These are phyloP conservation scores for Sarcophilus harrisii DNA, from an alignment of 2,797 vertebrate species.

Conservation along the genomic window DNA sequence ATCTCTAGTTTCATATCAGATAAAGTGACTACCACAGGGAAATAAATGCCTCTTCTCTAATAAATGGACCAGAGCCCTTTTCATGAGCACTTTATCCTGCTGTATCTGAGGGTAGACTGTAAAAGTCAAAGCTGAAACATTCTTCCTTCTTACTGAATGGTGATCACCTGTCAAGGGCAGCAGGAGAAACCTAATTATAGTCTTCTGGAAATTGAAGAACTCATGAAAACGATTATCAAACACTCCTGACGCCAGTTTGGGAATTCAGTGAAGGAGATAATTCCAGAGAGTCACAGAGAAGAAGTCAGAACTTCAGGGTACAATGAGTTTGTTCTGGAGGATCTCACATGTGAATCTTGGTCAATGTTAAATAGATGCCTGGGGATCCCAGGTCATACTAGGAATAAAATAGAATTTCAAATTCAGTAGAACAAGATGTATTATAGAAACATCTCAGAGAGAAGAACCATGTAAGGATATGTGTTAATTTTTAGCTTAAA, in stretches of 20 bases:
- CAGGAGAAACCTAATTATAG: constrained; percentile 78
- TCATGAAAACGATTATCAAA: constrained; percentile 67
- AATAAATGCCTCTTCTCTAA: constrained; percentile 26
- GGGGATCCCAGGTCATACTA: neutral
- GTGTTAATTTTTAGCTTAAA: constrained; percentile 6
- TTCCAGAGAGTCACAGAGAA: neutral
- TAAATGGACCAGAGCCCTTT: neutral
- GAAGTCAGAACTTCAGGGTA: neutral
- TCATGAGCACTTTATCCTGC: neutral
- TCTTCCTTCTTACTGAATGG: constrained; percentile 63
- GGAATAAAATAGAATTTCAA: neutral
- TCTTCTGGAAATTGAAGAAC: constrained; percentile 76
- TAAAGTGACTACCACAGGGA: constrained; percentile 1
- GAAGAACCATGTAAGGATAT: neutral
- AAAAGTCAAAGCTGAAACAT: constrained; percentile 42
- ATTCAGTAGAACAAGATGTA: neutral
- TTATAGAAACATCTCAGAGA: neutral
- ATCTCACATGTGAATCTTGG: neutral
- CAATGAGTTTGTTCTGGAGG: neutral
- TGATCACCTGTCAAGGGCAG: constrained; percentile 70
- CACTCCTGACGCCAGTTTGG: constrained; percentile 58
- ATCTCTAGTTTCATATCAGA: neutral
- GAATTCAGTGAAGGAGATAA: constrained; percentile 48
- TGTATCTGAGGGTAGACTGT: neutral
- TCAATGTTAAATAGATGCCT: neutral